Evolutionary conservation across 2,888 invertebrate species (phyloP).

Genomic region (Odontomyia ornata): DNA sequence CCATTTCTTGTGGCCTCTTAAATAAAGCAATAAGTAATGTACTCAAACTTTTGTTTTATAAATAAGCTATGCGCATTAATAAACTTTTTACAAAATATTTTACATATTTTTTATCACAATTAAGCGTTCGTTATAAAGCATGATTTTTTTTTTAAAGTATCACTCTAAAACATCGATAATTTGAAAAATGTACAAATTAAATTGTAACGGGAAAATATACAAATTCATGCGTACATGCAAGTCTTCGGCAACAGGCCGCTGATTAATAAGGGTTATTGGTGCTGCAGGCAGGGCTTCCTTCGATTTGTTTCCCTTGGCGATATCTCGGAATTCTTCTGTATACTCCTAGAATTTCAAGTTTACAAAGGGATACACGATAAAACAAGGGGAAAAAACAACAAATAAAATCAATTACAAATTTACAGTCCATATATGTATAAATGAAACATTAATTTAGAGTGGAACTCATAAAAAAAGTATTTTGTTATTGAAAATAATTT

Average conservation of each 20-base stretch:
- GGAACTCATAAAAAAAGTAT: not conserved
- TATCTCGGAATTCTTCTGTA: conserved; percentile 96
- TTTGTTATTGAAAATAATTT: not conserved
- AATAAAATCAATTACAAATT: conserved; percentile 32
- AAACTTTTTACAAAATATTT: not conserved
- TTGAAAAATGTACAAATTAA: conserved; percentile 33
- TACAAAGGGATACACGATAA: conserved; percentile 9
- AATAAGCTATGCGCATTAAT: not conserved
- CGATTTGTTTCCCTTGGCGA: conserved; percentile 88
- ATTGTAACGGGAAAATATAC: conserved; percentile 53
- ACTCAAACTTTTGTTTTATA: not conserved
- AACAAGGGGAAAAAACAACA: conserved; percentile 45
- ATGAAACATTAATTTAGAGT: too few relatives aligned
- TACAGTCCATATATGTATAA: not conserved
- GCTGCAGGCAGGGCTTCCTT: conserved; percentile 92
- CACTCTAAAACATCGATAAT: too few relatives aligned
- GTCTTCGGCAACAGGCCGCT: conserved; percentile 94
- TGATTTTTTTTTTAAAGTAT: not conserved
- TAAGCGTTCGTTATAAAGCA: not conserved
- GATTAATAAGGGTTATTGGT: conserved; percentile 93
- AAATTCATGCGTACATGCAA: conserved; percentile 70
- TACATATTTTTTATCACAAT: not conserved
- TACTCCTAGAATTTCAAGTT: conserved; percentile 76
- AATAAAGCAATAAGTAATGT: not conserved
- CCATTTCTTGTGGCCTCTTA: not conserved